Conservation (phyloP, 2,888 invertebrate species). For the Andrena dorsata region DNA sequence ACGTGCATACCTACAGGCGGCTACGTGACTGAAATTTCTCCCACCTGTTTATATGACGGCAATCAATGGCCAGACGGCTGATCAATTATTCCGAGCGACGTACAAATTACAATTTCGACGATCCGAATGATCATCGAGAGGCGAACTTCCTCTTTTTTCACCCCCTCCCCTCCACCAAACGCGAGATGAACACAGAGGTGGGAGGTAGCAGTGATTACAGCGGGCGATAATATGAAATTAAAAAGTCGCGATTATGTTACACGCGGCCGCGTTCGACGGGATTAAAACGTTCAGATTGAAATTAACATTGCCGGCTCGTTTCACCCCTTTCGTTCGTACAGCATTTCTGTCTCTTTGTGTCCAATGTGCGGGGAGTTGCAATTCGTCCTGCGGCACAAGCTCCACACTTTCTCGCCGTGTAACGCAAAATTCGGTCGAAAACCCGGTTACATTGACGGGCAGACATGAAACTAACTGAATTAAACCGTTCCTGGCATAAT, state of each 20-base stretch:
- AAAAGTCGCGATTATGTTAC: constrained; percentile 34
- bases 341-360: constrained; percentile 4
- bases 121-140: constrained; percentile 1
- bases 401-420: background rate
- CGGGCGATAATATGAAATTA: constrained; percentile 33
- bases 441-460: background rate
- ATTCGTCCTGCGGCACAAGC: background rate
- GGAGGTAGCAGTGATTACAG: constrained; percentile 13
- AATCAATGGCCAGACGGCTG: constrained; percentile 64
- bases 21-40: constrained; percentile 69
- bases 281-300: constrained; percentile 42
- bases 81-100: constrained; percentile 61
- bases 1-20: constrained; percentile 50
- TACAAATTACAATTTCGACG: constrained; percentile 53
- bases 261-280: constrained; percentile 2
- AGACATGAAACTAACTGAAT: constrained; percentile 10
- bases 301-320: constrained; percentile 40
- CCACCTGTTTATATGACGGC: constrained; percentile 54
- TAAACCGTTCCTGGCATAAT: constrained; percentile 19
- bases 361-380: background rate
- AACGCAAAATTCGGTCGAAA: background rate
- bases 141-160: constrained; percentile 17
- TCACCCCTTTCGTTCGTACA: background rate
- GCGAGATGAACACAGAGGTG: background rate
- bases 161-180: background rate